Evolutionary conservation across 2,113 vertebrate species (phyloP).

Genomic region (Thomomys bottae): DNA sequence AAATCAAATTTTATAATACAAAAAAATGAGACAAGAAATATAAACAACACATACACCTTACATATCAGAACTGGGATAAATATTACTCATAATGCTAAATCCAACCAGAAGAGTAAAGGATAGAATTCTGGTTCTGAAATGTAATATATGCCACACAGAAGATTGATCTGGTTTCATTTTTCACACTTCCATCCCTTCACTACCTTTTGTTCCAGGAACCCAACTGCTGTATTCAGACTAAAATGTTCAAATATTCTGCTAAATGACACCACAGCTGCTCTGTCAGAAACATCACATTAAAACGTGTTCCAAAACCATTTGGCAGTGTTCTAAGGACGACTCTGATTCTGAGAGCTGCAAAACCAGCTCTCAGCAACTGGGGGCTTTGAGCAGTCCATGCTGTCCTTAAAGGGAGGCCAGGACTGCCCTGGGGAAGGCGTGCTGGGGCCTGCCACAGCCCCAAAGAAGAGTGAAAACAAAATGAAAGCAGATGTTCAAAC

Average conservation of each 20-base stretch:
- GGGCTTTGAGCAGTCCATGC: not conserved
- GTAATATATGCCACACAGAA: conserved; percentile 1
- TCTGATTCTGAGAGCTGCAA: conserved; percentile 45
- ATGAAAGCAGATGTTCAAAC: not conserved
- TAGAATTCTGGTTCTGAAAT: conserved; percentile 31
- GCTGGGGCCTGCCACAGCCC: not conserved
- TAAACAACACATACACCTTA: not conserved
- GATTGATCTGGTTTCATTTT: conserved; percentile 42
- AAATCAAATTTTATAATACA: conserved; percentile 1
- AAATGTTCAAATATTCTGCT: conserved; percentile 71
- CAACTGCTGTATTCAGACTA: conserved; percentile 63
- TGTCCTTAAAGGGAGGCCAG: not conserved
- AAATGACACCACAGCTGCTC: conserved; percentile 74
- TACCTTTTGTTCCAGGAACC: conserved; percentile 69
- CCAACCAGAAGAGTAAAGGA: conserved; percentile 13
- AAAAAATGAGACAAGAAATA: conserved; percentile 40
- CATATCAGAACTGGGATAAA: not conserved
- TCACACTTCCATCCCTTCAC: conserved; percentile 12
- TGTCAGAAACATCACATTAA: conserved; percentile 73
- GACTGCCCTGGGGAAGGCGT: not conserved
- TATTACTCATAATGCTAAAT: not conserved
- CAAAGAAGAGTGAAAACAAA: not conserved
- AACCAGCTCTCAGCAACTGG: conserved; percentile 10
- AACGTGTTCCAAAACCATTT: conserved; percentile 70
- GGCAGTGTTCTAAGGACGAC: conserved; percentile 55